Evolutionary conservation across 2,113 vertebrate species (phyloP).

Genomic region (Pteruthius melanotis): DNA sequence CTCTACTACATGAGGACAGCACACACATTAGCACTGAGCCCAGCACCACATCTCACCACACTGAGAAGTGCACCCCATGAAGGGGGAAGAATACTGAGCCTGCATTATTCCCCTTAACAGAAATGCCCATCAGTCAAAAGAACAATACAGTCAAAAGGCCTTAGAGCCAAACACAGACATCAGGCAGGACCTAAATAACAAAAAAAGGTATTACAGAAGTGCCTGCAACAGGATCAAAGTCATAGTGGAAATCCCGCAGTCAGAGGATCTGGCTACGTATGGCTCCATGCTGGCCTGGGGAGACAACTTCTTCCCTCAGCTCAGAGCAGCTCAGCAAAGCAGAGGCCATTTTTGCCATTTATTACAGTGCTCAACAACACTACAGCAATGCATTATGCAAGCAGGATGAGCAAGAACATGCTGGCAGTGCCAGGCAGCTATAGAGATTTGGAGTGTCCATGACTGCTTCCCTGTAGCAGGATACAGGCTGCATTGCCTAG

Average conservation of each 20-base stretch:
- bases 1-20: neutral
- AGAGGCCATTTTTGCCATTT: neutral
- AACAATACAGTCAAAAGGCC: neutral
- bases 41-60: neutral
- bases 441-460: neutral
- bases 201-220: neutral
- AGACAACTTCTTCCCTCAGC: neutral
- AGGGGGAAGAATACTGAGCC: neutral
- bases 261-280: neutral
- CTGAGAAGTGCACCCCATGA: neutral
- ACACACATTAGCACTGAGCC: fast-evolving
- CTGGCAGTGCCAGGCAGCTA: neutral
- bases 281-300: neutral
- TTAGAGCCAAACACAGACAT: neutral
- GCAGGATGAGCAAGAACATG: neutral
- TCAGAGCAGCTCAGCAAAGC: neutral
- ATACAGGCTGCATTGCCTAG: neutral
- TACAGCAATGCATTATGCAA: neutral
- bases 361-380: neutral
- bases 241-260: neutral
- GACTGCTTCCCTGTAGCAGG: neutral
- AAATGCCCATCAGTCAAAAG: neutral
- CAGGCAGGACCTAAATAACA: neutral
- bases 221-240: neutral
- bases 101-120: neutral